phyloP scores from a whole-genome alignment of 2,888 invertebrate species.

The Phalera bucephala region DNA sequence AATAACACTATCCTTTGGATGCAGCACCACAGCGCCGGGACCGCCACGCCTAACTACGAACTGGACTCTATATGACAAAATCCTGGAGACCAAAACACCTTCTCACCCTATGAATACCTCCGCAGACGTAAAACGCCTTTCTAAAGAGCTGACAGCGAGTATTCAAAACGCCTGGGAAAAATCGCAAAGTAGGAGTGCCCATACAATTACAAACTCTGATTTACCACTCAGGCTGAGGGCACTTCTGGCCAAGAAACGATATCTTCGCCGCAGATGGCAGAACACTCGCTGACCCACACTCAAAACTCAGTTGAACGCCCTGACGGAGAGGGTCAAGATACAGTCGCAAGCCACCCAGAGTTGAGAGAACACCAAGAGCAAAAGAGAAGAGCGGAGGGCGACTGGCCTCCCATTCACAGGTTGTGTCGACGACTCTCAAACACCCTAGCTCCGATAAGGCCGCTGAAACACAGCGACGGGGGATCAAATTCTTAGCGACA shows the following conservation, averaged over 20 bases:
- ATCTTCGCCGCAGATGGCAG: no score
- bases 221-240: no score
- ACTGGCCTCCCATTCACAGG: not conserved
- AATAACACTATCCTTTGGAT: not conserved
- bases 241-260: no score
- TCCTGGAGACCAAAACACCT: no score
- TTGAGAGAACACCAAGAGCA: no score
- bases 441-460: not conserved
- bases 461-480: not conserved
- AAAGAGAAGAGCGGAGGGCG: not conserved
- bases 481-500: not conserved
- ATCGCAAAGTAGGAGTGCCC: no score
- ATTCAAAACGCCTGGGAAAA: no score
- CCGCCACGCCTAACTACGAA: not conserved
- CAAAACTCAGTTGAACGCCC: not conserved
- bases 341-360: no score
- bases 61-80: not conserved
- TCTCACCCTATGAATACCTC: no score
- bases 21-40: not conserved
- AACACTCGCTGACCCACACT: not conserved
- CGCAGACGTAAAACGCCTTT: no score
- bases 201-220: no score
- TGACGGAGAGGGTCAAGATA: not conserved
- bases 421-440: not conserved
- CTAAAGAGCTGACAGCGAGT: no score